Evolutionary conservation across 92 coral and sea anemone genomes (phyloP).

Genomic region (Pocillopora grandis): DNA sequence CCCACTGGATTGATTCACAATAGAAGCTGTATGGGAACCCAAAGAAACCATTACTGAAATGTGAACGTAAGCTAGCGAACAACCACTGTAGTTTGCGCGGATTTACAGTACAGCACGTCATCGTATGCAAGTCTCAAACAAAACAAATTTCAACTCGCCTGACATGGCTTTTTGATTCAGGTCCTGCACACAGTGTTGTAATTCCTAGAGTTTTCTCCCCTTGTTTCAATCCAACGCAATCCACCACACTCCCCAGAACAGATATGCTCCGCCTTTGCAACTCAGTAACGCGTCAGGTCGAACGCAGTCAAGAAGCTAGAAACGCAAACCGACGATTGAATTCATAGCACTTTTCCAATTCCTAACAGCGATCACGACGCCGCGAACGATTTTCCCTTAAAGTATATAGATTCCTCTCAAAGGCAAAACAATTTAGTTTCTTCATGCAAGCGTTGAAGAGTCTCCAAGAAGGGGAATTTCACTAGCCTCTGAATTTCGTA

Average conservation of each 20-base stretch:
- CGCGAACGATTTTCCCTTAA: constrained; percentile 66
- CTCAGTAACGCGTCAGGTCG: constrained; percentile 54
- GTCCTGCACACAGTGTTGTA: constrained; percentile 30
- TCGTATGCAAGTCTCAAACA: constrained; percentile 48
- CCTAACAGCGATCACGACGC: constrained; percentile 41
- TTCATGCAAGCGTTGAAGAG: constrained; percentile 44
- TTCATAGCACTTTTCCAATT: constrained; percentile 60
- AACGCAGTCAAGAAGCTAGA: constrained; percentile 52
- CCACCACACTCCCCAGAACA: constrained; percentile 40
- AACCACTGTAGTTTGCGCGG: constrained; percentile 25
- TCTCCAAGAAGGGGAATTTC: constrained; percentile 71
- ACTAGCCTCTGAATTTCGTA: constrained; percentile 65
- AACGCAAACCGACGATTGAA: constrained; percentile 44
- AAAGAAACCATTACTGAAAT: neutral
- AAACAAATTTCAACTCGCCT: constrained; percentile 45
- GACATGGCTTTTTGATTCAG: constrained; percentile 28
- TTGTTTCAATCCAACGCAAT: constrained; percentile 20
- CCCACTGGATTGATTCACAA: neutral
- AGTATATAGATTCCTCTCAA: constrained; percentile 50
- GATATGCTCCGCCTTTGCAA: constrained; percentile 51
- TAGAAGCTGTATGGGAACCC: neutral
- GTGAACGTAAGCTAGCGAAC: constrained; percentile 9
- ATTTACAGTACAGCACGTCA: constrained; percentile 50
- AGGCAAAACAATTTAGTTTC: constrained; percentile 49
- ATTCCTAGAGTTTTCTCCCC: constrained; percentile 11